Conservation (phyloP, 2,113 vertebrate species). For the Bettongia penicillata region DNA sequence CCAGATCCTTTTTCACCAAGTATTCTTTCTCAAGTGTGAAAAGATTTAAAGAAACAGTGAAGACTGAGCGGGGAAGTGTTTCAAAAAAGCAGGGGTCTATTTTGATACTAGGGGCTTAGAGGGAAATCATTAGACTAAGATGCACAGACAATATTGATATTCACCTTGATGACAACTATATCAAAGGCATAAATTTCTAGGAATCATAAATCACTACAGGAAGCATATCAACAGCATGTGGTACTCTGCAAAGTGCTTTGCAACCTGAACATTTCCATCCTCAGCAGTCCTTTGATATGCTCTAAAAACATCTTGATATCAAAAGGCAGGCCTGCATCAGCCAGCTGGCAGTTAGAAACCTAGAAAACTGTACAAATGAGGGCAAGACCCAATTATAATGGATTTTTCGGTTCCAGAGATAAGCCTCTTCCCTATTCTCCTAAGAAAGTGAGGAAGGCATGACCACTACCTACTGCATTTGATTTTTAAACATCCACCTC, state of each 20-base stretch:
- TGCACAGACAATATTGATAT: slow-evolving; percentile 35
- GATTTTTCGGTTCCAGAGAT: not conserved
- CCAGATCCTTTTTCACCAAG: slow-evolving; percentile 38
- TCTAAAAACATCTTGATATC: slow-evolving; percentile 56
- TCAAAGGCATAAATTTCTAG: slow-evolving; percentile 66
- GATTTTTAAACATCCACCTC: slow-evolving; percentile 12
- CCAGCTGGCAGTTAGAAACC: slow-evolving; percentile 51
- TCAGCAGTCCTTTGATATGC: slow-evolving; percentile 47
- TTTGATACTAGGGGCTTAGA: slow-evolving; percentile 64
- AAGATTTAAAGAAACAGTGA: slow-evolving; percentile 31
- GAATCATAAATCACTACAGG: slow-evolving; percentile 65
- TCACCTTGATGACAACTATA: slow-evolving; percentile 66
- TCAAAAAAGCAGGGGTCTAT: slow-evolving; percentile 39
- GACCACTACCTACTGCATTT: not conserved
- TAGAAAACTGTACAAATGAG: slow-evolving; percentile 21
- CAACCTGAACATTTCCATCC: slow-evolving; percentile 66
- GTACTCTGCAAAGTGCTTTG: slow-evolving; percentile 58
- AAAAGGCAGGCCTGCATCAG: slow-evolving; percentile 42
- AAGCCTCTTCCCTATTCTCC: not conserved
- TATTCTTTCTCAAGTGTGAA: slow-evolving; percentile 27
- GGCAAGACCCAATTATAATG: slow-evolving; percentile 22
- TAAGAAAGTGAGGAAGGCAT: slow-evolving; percentile 26
- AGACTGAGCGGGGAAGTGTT: not conserved
- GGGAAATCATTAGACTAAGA: slow-evolving; percentile 12
- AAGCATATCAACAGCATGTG: slow-evolving; percentile 47